Conservation (phyloP, 1,140 invertebrate genomes). For the Zaprionus vittiger region DNA sequence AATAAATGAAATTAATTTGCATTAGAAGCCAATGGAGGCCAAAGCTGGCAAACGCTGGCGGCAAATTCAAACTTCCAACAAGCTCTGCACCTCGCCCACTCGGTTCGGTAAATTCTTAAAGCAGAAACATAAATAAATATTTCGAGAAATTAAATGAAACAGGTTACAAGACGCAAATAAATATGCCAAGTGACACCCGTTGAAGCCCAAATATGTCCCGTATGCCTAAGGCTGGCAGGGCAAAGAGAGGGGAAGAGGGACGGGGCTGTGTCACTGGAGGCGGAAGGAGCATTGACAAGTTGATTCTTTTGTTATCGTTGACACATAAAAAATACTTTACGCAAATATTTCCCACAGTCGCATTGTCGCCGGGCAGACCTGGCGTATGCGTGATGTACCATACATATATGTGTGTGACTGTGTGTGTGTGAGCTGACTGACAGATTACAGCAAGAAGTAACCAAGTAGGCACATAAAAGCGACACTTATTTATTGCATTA, state of each 20-base stretch:
- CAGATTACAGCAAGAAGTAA: conserved; percentile 29
- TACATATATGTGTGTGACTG: neutral
- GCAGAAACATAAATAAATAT: conserved; percentile 63
- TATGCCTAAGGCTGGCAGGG: neutral
- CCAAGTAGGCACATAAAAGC: conserved; percentile 9
- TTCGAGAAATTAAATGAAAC: conserved; percentile 68
- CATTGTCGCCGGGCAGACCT: conserved; percentile 26
- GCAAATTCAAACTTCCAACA: conserved; percentile 46
- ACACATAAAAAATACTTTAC: conserved; percentile 68
- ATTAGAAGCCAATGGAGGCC: conserved; percentile 22
- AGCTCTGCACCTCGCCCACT: neutral
- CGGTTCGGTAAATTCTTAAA: conserved; percentile 27
- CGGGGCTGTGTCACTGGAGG: neutral
- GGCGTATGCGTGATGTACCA: conserved; percentile 53
- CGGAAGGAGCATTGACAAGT: conserved; percentile 14
- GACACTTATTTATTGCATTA: conserved; percentile 1
- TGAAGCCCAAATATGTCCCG: conserved; percentile 15
- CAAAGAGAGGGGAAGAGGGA: neutral
- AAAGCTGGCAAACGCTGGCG: neutral
- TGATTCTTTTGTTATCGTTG: conserved; percentile 51
- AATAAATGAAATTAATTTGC: conserved; percentile 42
- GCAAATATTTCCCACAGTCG: conserved; percentile 59
- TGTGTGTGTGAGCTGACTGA: conserved; percentile 14
- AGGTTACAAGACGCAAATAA: conserved; percentile 54
- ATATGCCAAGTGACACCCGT: conserved; percentile 51